Evolutionary conservation across 2,888 invertebrate genomes (phyloP).

Genomic region (Platerodrilus igneus): DNA sequence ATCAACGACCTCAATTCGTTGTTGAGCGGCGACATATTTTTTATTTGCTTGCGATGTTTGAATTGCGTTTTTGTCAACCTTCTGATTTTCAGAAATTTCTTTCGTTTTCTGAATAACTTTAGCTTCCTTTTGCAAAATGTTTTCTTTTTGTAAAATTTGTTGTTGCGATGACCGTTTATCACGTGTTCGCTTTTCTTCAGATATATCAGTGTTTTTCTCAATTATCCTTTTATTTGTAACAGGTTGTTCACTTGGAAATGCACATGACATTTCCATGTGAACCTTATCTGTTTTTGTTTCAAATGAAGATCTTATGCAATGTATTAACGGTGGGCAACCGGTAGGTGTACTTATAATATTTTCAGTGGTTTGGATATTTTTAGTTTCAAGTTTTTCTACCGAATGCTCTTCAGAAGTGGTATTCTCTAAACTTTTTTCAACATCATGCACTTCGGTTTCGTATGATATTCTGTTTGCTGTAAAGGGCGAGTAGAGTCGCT

Average conservation of each 20-base stretch:
- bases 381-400: constrained; percentile 8
- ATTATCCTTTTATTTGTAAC: constrained; percentile 11
- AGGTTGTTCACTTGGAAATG: constrained; percentile 11
- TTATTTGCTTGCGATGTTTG: no score
- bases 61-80: no score
- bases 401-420: no score
- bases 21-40: no score
- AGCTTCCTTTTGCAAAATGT: not conserved
- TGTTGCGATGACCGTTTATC: no score
- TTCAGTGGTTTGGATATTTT: constrained; percentile 14
- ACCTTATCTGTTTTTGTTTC: constrained; percentile 18
- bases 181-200: constrained; percentile 24
- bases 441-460: constrained; percentile 6
- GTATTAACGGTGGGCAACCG: constrained; percentile 13
- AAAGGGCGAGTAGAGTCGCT: constrained; percentile 61
- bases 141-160: constrained; percentile 3
- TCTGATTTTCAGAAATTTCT: no score
- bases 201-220: constrained; percentile 15
- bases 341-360: constrained; percentile 10
- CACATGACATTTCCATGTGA: constrained; percentile 21
- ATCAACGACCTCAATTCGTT: no score
- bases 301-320: constrained; percentile 14
- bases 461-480: constrained; percentile 10
- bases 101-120: not conserved
- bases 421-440: no score